phyloP scores from a whole-genome alignment of 92 coral and sea anemone species.

The Hydrozoanthus gracilis region DNA sequence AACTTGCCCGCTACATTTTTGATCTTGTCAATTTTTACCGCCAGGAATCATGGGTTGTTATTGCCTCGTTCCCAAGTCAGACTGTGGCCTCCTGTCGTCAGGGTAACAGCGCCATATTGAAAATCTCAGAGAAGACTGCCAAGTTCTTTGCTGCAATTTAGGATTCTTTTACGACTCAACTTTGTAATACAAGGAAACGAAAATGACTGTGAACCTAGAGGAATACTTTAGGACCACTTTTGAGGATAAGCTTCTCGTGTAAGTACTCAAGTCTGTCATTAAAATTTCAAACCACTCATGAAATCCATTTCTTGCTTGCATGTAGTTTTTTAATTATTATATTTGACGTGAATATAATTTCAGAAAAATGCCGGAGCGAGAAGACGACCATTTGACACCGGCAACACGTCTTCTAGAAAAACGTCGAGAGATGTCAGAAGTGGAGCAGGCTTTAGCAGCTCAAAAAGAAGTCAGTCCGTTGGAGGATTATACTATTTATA shows the following conservation, averaged over 20 bases:
- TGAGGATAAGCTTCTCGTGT: slow-evolving; percentile 99
- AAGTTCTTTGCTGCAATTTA: neutral
- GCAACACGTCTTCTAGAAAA: slow-evolving; percentile 98
- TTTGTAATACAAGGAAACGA: slow-evolving; percentile 12
- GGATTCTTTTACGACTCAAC: neutral
- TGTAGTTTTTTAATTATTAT: neutral
- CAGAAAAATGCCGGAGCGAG: slow-evolving; percentile 99
- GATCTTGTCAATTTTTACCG: neutral
- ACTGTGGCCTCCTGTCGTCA: slow-evolving; percentile 8
- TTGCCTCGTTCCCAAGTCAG: slow-evolving; percentile 27
- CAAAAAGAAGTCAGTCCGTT: slow-evolving; percentile 85
- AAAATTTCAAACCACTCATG: neutral
- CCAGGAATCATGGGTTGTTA: slow-evolving; percentile 35
- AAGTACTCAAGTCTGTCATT: slow-evolving; percentile 53
- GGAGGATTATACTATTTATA: too few relatives aligned
- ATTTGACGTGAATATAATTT: neutral
- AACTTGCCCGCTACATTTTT: slow-evolving; percentile 47
- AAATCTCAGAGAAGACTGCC: slow-evolving; percentile 2
- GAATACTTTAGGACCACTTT: slow-evolving; percentile 98
- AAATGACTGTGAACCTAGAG: slow-evolving; percentile 94
- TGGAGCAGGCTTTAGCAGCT: slow-evolving; percentile 97
- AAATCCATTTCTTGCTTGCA: neutral
- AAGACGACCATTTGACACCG: slow-evolving; percentile 97
- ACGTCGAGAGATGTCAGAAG: slow-evolving; percentile 98
- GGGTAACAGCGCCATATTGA: slow-evolving; percentile 43